Conservation (phyloP, 2,113 vertebrate species). For the Macroglossus sobrinus region DNA sequence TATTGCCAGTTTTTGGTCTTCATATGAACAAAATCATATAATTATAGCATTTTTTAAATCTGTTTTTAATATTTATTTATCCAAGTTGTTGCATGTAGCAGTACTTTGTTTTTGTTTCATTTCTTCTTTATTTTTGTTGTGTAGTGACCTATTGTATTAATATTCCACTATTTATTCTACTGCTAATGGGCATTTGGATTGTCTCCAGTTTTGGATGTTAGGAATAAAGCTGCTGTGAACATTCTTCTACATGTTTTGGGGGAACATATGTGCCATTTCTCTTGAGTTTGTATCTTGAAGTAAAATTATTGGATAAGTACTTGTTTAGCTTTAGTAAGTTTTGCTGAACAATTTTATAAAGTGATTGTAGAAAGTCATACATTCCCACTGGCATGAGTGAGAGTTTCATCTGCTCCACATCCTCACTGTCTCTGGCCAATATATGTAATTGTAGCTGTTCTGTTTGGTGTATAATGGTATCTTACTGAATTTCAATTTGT, state of each 20-base stretch:
- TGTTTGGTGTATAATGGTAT: neutral
- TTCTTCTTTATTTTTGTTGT: neutral
- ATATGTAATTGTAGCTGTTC: neutral
- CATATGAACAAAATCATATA: neutral
- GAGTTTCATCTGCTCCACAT: neutral
- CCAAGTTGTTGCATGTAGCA: neutral
- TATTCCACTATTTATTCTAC: neutral
- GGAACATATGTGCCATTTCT: neutral
- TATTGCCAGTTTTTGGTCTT: neutral
- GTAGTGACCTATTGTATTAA: neutral
- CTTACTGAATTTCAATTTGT: neutral
- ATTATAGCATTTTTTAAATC: neutral
- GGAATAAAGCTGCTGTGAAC: neutral
- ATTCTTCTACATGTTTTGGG: neutral
- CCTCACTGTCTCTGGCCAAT: neutral
- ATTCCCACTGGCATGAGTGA: neutral
- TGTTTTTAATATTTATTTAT: neutral
- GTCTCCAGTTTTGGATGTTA: neutral
- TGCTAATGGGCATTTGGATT: neutral
- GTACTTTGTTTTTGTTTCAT: neutral
- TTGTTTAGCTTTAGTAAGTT: neutral
- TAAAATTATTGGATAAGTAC: constrained; percentile 25
- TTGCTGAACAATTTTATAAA: neutral
- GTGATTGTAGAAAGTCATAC: neutral
- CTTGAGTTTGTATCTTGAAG: neutral